Evolutionary conservation across 2,888 invertebrate genomes (phyloP), one percentile per base, ranked within the genome.

Genomic region (Teleogryllus oceanicus): DNA sequence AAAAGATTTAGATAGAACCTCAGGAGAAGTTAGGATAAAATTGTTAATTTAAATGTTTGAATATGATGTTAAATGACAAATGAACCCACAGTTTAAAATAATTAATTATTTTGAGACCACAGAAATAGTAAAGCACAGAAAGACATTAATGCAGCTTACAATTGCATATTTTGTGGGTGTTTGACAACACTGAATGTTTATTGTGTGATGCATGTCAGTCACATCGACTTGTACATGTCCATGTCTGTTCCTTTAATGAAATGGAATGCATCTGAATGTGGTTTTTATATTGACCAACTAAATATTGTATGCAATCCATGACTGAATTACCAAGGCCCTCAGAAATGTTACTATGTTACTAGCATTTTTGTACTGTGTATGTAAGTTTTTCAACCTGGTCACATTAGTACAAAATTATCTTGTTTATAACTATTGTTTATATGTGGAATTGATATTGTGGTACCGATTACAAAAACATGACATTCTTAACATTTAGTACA

Each of bases 261-360:
- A 75, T 75, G 75, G 75, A 75, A 75, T 21, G 75, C 74, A 49
- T 75, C 79, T 49, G 51, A 62, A 78, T 62, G 77, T 79, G 78
- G 77, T 81, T 81, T 79, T 80, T 81, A 78, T 78, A 80, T 81
- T 78, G 80, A 80, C 80, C 78, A 81, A 81, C 81, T 80, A 81
- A 81, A 81, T 81, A 74, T 77, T 24, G 37, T 75, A 81, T 80
- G 80, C 79, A 80, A 81, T 78, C 80, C 81, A 80, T 80, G 78
- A 78, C 76, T 79, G 62, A 79, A 79, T 79, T 79, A 78, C 37
- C 79, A 79, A 79, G 74, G 62, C 79, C 62, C 18, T 49, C 51
- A 37, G 77, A 76, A 79, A 77, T 50, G 62, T 76, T 24, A 20
- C 37, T 74, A 24, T 77, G 75, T 80, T n/a, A 62, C 62, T 62